A percentile compares a stretch with the other conserved stretches of the same genome.
Conservation (phyloP, 2,888 invertebrate genomes). For the Bellardia pandia region DNA sequence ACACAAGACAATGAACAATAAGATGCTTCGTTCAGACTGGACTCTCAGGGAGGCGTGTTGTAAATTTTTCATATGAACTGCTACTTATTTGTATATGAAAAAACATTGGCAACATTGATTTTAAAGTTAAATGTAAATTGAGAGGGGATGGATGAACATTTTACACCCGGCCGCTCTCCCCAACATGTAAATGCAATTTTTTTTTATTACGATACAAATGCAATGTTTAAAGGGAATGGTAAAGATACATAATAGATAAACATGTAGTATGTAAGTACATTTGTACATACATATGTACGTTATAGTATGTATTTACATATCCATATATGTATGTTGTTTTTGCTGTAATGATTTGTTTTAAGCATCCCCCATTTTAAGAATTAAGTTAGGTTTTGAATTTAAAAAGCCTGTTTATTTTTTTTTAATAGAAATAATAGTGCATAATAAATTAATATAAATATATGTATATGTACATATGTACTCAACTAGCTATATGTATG, state of each 20-base stretch:
- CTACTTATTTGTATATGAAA: not conserved
- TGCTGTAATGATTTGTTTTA: constrained; percentile 51
- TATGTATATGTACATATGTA: not conserved
- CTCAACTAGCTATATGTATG: too few relatives aligned
- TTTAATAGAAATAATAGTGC: constrained; percentile 22
- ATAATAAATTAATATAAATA: constrained; percentile 9
- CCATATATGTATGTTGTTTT: constrained; percentile 9
- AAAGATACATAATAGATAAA: not conserved
- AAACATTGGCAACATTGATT: constrained; percentile 13
- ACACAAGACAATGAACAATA: too few relatives aligned
- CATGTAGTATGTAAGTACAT: not conserved
- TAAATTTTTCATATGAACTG: too few relatives aligned
- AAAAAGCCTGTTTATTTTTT: constrained; percentile 18
- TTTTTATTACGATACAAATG: constrained; percentile 39
- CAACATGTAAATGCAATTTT: constrained; percentile 41
- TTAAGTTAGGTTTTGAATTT: constrained; percentile 16
- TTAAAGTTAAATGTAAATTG: constrained; percentile 5
- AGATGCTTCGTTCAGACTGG: too few relatives aligned
- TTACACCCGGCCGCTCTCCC: constrained; percentile 24
- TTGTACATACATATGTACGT: not conserved
- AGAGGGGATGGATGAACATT: not conserved
- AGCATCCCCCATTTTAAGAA: constrained; percentile 24
- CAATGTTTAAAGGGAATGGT: constrained; percentile 12
- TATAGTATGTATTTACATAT: not conserved
- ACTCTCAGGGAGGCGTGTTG: too few relatives aligned